These are phyloP conservation scores for Himalopsyche anomala DNA, from an alignment of 2,888 invertebrate genomes.

Conservation along the genomic window DNA sequence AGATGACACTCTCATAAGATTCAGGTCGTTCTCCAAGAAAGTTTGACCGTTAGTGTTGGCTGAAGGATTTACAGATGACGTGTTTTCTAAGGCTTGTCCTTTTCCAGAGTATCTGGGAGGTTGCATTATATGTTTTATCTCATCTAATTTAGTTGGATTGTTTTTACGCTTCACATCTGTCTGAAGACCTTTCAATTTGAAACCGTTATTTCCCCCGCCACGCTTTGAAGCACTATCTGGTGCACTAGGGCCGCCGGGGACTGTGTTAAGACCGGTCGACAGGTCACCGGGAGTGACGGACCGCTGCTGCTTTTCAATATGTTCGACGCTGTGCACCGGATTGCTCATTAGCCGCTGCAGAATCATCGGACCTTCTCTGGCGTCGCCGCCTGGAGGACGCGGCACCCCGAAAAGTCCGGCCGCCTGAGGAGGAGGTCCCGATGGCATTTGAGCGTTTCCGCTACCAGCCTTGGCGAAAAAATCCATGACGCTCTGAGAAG, in stretches of 20 bases:
- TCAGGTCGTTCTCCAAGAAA: constrained; percentile 75
- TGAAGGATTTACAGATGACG: constrained; percentile 67
- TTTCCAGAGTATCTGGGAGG: constrained; percentile 70
- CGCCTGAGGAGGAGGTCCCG: constrained; percentile 74
- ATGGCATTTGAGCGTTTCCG: constrained; percentile 77
- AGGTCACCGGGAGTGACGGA: constrained; percentile 80
- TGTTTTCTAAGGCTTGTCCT: constrained; percentile 70
- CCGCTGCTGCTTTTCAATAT: constrained; percentile 91
- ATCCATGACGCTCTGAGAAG: constrained; percentile 91
- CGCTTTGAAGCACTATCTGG: constrained; percentile 70
- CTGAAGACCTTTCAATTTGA: constrained; percentile 73
- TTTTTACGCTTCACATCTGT: constrained; percentile 70
- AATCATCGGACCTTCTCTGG: constrained; percentile 79
- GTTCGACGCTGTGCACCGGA: constrained; percentile 89
- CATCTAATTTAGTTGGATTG: constrained; percentile 67
- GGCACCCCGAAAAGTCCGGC: constrained; percentile 74
- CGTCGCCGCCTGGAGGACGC: constrained; percentile 72
- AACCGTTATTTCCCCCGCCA: constrained; percentile 70
- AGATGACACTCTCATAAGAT: constrained; percentile 76
- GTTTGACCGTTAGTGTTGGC: constrained; percentile 64
- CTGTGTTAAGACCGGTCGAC: constrained; percentile 64
- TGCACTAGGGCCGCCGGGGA: constrained; percentile 74
- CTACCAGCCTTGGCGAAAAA: constrained; percentile 88
- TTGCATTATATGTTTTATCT: constrained; percentile 68
- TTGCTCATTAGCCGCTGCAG: constrained; percentile 89